Conservation (phyloP, 2,797 vertebrate species). For the Phataginus tetradactyla region DNA sequence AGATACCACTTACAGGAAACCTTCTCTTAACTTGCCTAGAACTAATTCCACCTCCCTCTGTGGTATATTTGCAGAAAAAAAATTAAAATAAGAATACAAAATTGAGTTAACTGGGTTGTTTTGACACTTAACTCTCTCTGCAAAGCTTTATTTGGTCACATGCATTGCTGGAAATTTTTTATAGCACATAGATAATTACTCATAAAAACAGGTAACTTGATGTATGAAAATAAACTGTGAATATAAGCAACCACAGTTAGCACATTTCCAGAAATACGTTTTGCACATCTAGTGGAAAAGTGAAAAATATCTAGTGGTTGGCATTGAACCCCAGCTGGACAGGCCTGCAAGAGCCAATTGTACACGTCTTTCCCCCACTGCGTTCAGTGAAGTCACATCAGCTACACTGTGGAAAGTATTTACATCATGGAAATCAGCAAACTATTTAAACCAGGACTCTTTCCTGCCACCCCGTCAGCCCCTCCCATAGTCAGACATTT, state of each 20-base stretch:
- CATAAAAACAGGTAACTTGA: background rate
- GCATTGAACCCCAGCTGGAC: background rate
- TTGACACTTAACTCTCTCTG: background rate
- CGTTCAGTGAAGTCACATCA: background rate
- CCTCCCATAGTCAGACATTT: fast-evolving
- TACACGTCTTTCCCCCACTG: background rate
- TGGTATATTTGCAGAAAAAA: background rate
- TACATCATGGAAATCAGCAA: background rate
- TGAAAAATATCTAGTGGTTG: background rate
- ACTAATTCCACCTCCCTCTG: background rate
- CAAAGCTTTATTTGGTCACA: background rate
- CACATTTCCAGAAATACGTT: background rate
- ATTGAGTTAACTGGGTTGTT: background rate
- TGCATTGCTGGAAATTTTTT: background rate
- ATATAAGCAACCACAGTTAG: background rate
- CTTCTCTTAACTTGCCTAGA: background rate
- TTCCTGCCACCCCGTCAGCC: background rate
- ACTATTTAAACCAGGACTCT: background rate
- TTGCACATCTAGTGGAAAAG: background rate
- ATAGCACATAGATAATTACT: background rate
- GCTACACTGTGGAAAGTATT: background rate
- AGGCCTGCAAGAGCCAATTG: background rate
- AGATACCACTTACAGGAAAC: background rate
- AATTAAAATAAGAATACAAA: background rate
- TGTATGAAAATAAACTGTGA: background rate